These are phyloP conservation scores for Patella depressa DNA, from an alignment of 2,888 invertebrate genomes.

Conservation along the genomic window DNA sequence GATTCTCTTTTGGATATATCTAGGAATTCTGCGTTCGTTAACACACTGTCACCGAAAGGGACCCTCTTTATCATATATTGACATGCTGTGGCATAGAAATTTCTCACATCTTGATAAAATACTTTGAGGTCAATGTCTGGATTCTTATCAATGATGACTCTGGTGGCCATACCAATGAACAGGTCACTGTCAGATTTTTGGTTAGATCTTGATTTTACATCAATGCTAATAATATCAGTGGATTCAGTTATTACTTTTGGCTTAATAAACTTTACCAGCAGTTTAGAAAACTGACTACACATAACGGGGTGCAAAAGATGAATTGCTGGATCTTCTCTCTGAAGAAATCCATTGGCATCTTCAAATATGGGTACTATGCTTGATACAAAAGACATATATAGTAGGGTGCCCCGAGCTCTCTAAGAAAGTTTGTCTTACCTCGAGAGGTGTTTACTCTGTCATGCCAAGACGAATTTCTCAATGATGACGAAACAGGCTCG, in stretches of 20 bases:
- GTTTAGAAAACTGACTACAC: neutral
- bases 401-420: no score
- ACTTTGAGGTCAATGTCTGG: constrained; percentile 1
- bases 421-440: no score
- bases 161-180: constrained; percentile 5
- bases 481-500: no score
- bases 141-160: neutral
- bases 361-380: constrained; percentile 21
- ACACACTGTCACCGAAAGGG: constrained; percentile 21
- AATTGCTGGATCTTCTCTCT: constrained; percentile 21
- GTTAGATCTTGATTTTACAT: constrained; percentile 15
- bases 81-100: constrained; percentile 17
- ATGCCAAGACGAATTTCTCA: no score
- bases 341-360: constrained; percentile 20
- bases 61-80: constrained; percentile 25
- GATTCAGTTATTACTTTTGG: constrained; percentile 19
- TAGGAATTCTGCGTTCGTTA: constrained; percentile 20
- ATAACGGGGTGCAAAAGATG: constrained; percentile 14
- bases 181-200: neutral
- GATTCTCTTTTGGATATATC: neutral
- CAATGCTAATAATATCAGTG: constrained; percentile 13
- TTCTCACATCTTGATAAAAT: constrained; percentile 22
- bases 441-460: no score
- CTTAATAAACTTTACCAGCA: constrained; percentile 25
- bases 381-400: constrained; percentile 23